Evolutionary conservation across 2,113 vertebrate genomes (phyloP).

Genomic region (Hippocampus mohnikei): DNA sequence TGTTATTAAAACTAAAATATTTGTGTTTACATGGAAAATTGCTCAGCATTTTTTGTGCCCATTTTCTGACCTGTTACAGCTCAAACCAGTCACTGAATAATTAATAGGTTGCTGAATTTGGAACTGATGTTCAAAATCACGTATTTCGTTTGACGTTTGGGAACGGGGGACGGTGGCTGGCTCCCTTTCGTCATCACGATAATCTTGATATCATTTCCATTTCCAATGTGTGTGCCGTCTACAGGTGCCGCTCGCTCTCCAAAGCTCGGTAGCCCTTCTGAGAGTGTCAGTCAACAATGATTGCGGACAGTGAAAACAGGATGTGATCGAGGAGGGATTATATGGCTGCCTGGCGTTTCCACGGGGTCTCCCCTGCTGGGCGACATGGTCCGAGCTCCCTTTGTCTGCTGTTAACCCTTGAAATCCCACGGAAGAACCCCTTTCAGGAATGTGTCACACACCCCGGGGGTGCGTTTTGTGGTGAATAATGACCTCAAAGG

Average conservation of each 20-base stretch:
- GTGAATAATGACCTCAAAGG: constrained; percentile 68
- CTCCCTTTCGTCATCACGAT: no score
- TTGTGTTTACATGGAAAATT: no score
- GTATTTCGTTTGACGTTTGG: no score
- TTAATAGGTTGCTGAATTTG: no score
- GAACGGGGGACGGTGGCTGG: no score
- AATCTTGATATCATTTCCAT: no score
- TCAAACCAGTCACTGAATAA: no score
- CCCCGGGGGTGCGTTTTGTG: constrained; percentile 66
- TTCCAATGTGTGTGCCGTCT: background rate
- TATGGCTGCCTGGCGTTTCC: constrained; percentile 60
- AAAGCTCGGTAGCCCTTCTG: constrained; percentile 23
- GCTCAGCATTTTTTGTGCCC: no score
- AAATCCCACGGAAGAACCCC: constrained; percentile 65
- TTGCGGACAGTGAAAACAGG: constrained; percentile 41
- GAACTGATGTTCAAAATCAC: no score
- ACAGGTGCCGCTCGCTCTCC: constrained; percentile 39
- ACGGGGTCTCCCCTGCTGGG: constrained; percentile 64
- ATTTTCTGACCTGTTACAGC: no score
- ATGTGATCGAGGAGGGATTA: constrained; percentile 57
- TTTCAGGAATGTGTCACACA: constrained; percentile 68
- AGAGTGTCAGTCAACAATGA: constrained; percentile 47
- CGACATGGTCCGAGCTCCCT: constrained; percentile 64
- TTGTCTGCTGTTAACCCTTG: constrained; percentile 72
- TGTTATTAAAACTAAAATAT: no score